Conservation (phyloP, 2,888 invertebrate species). For the Girardia tigrina region DNA sequence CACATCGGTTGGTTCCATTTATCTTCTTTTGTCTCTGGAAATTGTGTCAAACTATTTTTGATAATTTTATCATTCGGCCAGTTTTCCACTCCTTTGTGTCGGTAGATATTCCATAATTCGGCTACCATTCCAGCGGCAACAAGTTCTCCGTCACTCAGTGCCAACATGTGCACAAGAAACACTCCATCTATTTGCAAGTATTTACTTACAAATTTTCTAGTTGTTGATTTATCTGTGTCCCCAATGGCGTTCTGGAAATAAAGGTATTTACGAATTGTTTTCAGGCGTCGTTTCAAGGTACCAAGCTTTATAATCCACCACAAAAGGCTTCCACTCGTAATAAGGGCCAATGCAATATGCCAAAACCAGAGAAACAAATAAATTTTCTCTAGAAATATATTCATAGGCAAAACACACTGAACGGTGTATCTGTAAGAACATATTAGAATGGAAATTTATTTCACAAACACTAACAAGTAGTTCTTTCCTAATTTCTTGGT, state of each 20-base stretch:
- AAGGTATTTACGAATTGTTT: constrained; percentile 51
- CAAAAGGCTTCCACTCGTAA: constrained; percentile 44
- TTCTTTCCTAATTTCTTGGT: constrained; percentile 36
- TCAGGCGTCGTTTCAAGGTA: constrained; percentile 40
- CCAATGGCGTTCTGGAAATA: constrained; percentile 50
- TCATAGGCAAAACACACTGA: constrained; percentile 37
- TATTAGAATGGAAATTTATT: background rate
- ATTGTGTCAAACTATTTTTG: background rate
- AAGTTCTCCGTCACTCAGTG: constrained; percentile 41
- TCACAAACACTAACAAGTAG: constrained; percentile 31
- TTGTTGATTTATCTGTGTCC: constrained; percentile 45
- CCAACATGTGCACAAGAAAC: constrained; percentile 43
- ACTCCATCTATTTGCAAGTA: constrained; percentile 48
- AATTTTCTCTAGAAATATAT: constrained; percentile 41
- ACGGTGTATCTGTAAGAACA: constrained; percentile 35
- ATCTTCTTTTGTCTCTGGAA: background rate
- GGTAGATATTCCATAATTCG: constrained; percentile 41
- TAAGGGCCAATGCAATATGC: constrained; percentile 45
- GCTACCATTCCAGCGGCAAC: constrained; percentile 41
- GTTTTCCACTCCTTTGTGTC: constrained; percentile 39
- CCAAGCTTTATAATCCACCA: constrained; percentile 43
- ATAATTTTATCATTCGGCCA: background rate
- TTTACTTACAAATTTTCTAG: constrained; percentile 46
- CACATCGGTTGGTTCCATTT: constrained; percentile 4
- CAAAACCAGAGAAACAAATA: constrained; percentile 50